phyloP scores from a whole-genome alignment of 2,797 vertebrate genomes.

The Otolemur crassicaudatus region DNA sequence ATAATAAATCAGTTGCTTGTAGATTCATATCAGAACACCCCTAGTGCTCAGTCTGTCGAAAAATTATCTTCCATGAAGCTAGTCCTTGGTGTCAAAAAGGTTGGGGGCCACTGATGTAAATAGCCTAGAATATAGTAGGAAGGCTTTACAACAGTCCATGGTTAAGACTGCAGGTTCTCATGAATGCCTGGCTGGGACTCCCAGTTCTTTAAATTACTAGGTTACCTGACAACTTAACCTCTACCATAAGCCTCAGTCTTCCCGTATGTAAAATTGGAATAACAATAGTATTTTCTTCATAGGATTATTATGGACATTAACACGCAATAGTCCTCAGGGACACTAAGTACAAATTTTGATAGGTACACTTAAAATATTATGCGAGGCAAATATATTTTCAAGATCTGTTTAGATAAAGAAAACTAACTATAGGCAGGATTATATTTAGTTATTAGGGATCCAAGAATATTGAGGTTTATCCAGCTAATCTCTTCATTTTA shows the following conservation, averaged over 20 bases:
- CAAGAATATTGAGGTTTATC: neutral
- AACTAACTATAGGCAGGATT: neutral
- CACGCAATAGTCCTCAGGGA: neutral
- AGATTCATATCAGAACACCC: too few species aligned
- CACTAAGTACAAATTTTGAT: neutral
- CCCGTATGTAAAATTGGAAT: neutral
- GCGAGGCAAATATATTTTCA: constrained; percentile 19
- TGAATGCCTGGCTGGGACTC: neutral
- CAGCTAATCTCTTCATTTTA: neutral
- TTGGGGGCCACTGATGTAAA: neutral
- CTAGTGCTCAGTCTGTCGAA: too few species aligned
- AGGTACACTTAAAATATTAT: neutral
- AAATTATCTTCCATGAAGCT: too few species aligned
- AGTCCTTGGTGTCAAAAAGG: too few species aligned
- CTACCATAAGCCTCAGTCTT: neutral
- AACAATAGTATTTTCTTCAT: neutral
- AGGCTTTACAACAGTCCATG: neutral
- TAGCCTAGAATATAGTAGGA: neutral
- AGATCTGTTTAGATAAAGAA: neutral
- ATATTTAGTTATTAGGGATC: neutral
- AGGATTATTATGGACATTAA: neutral
- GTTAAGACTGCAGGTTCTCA: neutral
- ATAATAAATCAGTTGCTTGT: too few species aligned
- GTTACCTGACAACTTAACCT: neutral
- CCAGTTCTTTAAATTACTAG: neutral